Evolutionary conservation across 2,888 invertebrate species (phyloP), one percentile per base, ranked within the genome.

Genomic region (Campoplex nolae): DNA sequence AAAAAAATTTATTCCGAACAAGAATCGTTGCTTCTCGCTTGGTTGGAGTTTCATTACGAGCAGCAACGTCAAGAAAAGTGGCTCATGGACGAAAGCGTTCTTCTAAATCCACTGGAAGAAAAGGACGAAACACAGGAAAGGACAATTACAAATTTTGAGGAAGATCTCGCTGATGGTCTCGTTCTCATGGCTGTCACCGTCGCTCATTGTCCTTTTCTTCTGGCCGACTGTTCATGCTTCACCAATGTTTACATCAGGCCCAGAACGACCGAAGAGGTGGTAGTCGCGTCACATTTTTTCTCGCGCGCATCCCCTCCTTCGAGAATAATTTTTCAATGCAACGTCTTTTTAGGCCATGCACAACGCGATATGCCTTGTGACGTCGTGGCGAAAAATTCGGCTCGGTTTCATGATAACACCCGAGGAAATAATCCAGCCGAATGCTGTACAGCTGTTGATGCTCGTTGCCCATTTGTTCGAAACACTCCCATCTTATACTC

Each of bases 181-280:
- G 96, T 96, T 32, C 91, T 96, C 42, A 95, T 95, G 70, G 95
- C 96, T 8, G 93, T 95, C 6, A 95, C 96, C 71, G 92, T 95
- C n/a, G 94, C 94, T 71, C 95, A 96, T 89, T 96, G 96, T 90
- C 95, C 96, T 0, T 97, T 96, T 91, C 90, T 96, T 91, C 90
- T 96, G 62, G 91, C 91, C 48, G 92, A 95, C 0, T 93, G 95
- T 74, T 95, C 95, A n/a, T n/a, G n/a, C 89, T 94, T 95, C 58
- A 89, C 91, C 38, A 95, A 95, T 83, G 94, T 95, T 89, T 95
- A 95, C 90, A 88, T 95, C 58, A 89, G 92, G 38, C 95, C 95
- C 3, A 88, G 85, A 13, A 92, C 91, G 88, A 85, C 91, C 73
- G 92, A 95, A 84, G 94, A 95, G 93, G 92, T 94, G 89, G n/a